Evolutionary conservation across 2,113 vertebrate species (phyloP), one percentile per base, ranked within the genome.

Genomic region (Phasianus colchicus): DNA sequence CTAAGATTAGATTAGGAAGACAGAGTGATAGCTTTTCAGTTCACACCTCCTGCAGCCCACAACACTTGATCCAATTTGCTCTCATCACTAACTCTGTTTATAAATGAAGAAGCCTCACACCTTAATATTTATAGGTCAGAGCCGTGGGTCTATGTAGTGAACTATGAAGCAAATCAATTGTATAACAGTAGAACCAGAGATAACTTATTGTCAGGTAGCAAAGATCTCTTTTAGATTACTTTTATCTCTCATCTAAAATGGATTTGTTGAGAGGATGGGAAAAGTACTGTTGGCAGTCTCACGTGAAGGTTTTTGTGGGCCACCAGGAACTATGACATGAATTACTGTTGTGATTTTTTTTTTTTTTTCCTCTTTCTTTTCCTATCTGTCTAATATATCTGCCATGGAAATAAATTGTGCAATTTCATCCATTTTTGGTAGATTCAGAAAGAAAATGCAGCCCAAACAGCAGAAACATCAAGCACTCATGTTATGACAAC

Each of bases 41-140:
- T 90, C 88, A 84, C 77, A 77, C 57, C 80, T 96, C 40, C 83
- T 81, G 69, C 79, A 88, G 73, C 73, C 83, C 76, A 86, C 72
- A 91, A 81, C 30, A 57, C 24, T 95, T 89, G 11, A 90, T 74
- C 45, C 54, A 82, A 93, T 95, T 94, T 93, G 14, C 27, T 96
- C 29, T 89, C 73, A 83, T 80, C 55, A 80, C 14, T 57, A 64
- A 32, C 85, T 0, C 20, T 0, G 0, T 81, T 95, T 91, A 83
- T 81, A 95, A 90, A 94, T 90, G 76, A 83, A 85, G 72, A 79
- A 89, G 47, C 24, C 43, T 65, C 76, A 54, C 58, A 90, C 36
- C 65, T 90, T 40, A 43, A 18, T 88, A 95, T 94, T 90, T 91
- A 91, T 86, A 91, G 80, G 65, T 92, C 83, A 91, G 72, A 86